A percentile compares a stretch with the other conserved stretches of the same genome.
These are phyloP conservation scores for Gallinago paraguaiae DNA, from an alignment of 2,113 vertebrate genomes.

Conservation along the genomic window DNA sequence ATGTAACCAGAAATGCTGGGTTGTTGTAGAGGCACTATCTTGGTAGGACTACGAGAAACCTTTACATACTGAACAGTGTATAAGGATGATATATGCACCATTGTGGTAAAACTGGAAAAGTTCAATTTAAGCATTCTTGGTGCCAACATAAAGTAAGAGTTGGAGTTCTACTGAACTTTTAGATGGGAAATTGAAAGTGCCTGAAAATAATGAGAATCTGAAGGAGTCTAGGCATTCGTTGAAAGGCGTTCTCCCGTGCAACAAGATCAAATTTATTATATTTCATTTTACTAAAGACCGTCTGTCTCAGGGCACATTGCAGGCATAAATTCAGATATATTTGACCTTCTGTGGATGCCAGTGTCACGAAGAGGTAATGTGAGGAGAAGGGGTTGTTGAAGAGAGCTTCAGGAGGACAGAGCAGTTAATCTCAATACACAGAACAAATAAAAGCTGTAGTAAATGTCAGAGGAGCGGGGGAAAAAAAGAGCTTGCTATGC, in stretches of 20 bases:
- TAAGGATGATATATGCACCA: rapidly evolving
- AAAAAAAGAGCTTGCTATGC: neutral
- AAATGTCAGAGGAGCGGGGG: neutral
- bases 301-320: rapidly evolving
- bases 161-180: neutral
- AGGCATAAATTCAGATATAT: neutral
- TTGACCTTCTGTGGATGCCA: neutral
- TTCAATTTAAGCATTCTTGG: neutral
- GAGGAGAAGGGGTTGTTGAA: neutral
- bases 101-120: neutral
- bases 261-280: neutral
- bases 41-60: neutral
- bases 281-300: neutral
- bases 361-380: neutral
- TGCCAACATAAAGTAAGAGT: neutral
- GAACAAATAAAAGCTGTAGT: neutral
- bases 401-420: neutral
- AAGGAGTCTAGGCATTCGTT: neutral
- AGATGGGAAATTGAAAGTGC: neutral
- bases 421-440: neutral
- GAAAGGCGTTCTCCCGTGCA: neutral
- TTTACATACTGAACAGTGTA: neutral
- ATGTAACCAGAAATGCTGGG: neutral
- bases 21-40: neutral
- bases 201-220: neutral